phyloP scores from a whole-genome alignment of 2,888 invertebrate species.

The Lithophane socia region DNA sequence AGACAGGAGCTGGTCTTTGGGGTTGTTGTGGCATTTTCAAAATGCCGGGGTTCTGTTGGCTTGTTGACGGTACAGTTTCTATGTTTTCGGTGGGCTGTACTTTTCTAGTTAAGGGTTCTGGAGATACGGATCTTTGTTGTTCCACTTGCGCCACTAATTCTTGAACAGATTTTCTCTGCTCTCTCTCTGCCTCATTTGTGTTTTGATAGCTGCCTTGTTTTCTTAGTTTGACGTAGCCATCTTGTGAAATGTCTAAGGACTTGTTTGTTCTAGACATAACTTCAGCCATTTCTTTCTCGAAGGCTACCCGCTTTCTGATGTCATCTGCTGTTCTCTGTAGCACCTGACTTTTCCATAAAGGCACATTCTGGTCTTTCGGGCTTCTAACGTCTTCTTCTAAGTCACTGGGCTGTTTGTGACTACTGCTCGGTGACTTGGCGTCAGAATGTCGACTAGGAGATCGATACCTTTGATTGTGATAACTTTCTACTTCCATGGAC shows the following conservation, averaged over 20 bases:
- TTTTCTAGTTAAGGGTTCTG: constrained; percentile 81
- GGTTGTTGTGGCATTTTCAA: constrained; percentile 88
- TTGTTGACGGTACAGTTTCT: constrained; percentile 71
- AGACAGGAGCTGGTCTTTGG: constrained; percentile 84
- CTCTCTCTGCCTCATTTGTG: constrained; percentile 73
- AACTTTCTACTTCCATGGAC: constrained; percentile 79
- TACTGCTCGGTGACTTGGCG: constrained; percentile 79
- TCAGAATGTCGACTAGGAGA: constrained; percentile 82
- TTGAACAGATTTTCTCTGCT: constrained; percentile 90
- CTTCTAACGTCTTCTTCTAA: constrained; percentile 75
- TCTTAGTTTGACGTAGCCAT: constrained; percentile 87
- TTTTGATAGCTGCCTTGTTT: constrained; percentile 80
- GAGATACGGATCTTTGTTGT: constrained; percentile 84
- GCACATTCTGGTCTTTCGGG: constrained; percentile 73
- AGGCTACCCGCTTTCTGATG: constrained; percentile 82
- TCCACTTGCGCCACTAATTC: constrained; percentile 92
- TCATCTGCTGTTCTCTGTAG: constrained; percentile 87
- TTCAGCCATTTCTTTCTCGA: constrained; percentile 85
- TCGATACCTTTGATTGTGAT: constrained; percentile 77
- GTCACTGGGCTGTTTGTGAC: constrained; percentile 73
- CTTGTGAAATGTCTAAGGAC: constrained; percentile 86
- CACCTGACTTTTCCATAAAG: constrained; percentile 87
- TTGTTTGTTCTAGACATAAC: constrained; percentile 78
- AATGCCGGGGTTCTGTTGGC: constrained; percentile 76
- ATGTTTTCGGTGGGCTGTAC: constrained; percentile 76